Evolutionary conservation across 2,888 invertebrate species (phyloP), one percentile per base, ranked within the genome.

Genomic region (Drosophila seclusa): DNA sequence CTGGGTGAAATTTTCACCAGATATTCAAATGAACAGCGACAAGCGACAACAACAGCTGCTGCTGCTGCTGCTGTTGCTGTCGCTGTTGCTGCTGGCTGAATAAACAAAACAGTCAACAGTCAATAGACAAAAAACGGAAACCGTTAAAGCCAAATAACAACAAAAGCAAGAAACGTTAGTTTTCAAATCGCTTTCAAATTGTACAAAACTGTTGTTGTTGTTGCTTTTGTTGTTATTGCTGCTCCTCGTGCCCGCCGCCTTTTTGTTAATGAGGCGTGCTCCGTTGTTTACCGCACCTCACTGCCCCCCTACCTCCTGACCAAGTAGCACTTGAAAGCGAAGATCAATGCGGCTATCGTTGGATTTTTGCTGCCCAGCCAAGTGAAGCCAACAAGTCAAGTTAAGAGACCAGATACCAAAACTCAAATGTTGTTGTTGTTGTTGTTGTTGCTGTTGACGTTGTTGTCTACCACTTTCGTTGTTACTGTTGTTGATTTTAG

Each of bases 1-100:
- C 82, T 82, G 75, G 86, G 91, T 90, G 88, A 88, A 90, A 90
- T 90, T 88, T 88, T 90, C 91, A 88, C 82, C 72, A 73, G 82
- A 70, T 90, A 88, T 90, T 90, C 78, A 90, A 90, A 89, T 88
- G 75, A 87, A 82, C 72, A 76, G 58, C 65, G 74, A 70, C 66
- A 63, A 29, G 36, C 38, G 49, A 45, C 53, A 63, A 32, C 81
- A 77, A 53, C 68, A 74, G 48, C 68, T 55, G 31, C 40, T 29
- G 65, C 27, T 52, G 64, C 31, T 49, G 63, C 10, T 59, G 32
- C 38, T 34, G 64, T 1, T 50, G 64, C n/a, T 49, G 45, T 53
- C 54, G 27, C 36, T 32, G 62, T 18, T 40, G 64, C 36, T 40
- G 75, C 48, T 80, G 83, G 63, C 78, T 78, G 69, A 78, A 68